Evolutionary conservation across 2,888 invertebrate genomes (phyloP), one percentile per base, ranked within the genome.

Genomic region (Antheraea assamensis): DNA sequence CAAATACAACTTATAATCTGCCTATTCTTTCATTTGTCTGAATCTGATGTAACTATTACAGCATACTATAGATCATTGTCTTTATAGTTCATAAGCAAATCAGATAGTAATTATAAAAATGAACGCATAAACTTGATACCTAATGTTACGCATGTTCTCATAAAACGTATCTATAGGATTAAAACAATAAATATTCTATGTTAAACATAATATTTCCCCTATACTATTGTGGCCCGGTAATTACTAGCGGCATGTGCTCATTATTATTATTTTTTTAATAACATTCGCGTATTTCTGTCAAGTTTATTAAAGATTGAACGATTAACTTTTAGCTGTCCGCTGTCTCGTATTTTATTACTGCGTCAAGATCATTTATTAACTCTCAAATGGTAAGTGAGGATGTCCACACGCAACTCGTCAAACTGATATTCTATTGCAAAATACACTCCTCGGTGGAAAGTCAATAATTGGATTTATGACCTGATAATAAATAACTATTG

Each of bases 381-480:
- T 68, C 68, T 68, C 35, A 68, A 68, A 35, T 35, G n/a, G 24
- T 58, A 30, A 64, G 58, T 64, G 27, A 15, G 61, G 61, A 64
- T 64, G 35, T 35, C 52, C 35, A 31, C 55, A 71, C 58, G 55
- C 35, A 58, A 71, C 71, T 71, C 58, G 35, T 71, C 68, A 55
- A 71, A 71, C 10, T 58, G 13, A 35, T 71, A 71, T n/a, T 71
- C 47, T 35, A 35, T 68, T 68, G 68, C 35, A 35, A 35, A 68
- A 31, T 35, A 35, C 68, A 35, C 30, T 30, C 30, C 4, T 68
- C 7, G 30, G 76, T 82, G 84, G 85, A 85, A 85, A 81, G 79
- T 80, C 76, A 78, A 82, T 84, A 82, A 84, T 85, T 80, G 82
- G 80, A 83, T 82, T 81, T 80, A 81, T 80, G 75, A 77, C 72